Evolutionary conservation across 2,113 vertebrate species (phyloP), one percentile per base, ranked within the genome.

Genomic region (Deroptyus accipitrinus): DNA sequence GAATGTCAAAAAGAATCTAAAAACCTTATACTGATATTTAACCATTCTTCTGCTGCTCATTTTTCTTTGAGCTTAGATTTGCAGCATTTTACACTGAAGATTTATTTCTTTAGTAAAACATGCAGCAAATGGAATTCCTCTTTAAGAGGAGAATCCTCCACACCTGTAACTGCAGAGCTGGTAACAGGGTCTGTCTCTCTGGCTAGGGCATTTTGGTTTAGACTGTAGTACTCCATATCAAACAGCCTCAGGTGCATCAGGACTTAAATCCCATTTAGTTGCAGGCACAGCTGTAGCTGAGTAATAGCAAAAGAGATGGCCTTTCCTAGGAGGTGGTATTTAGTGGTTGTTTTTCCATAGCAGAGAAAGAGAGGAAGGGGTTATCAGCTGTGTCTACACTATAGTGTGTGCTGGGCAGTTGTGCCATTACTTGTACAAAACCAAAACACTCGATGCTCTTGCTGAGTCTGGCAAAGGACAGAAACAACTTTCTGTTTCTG

Each of bases 51-150:
- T 55, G 23, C 30, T 63, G 30, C 48, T 95, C 7, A 0, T 83
- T 90, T 93, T 87, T 51, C 18, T 70, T 92, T 82, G 39, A 82
- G 74, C 88, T 76, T 57, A 81, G 67, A 77, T 83, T 74, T 80
- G 41, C 35, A 61, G 61, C 48, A 28, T 83, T 90, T 92, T 84
- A 77, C 17, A 78, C 25, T 23, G 6, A 22, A 62, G 35, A 76
- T 83, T 64, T 64, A 51, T 90, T 83, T 78, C 20, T 61, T 75
- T 41, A 62, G 20, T 83, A 52, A 55, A 91, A 82, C 1, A 1
- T 49, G 14, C 33, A 66, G 35, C 73, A 52, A 85, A 54, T 67
- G 20, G 28, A 89, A 61, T 59, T 90, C 39, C 62, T 80, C 30
- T 83, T 46, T 88, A 80, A 52, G 18, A 52, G 59, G 28, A 80